A percentile compares a stretch with the other conserved stretches of the same genome.
Conservation (phyloP, 2,888 invertebrate genomes). For the Esperia sulphurella region DNA sequence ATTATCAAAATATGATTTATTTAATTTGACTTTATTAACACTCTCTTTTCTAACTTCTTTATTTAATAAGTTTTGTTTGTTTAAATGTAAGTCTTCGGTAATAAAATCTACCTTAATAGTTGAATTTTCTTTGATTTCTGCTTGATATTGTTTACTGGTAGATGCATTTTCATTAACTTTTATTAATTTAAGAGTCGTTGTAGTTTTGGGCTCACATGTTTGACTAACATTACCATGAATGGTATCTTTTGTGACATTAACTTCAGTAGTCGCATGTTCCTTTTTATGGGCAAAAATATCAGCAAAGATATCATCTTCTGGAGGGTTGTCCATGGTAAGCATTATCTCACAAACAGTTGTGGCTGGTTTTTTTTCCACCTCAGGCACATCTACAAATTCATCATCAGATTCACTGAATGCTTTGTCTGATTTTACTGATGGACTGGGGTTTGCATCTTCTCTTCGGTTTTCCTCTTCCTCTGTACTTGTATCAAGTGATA, state of each 20-base stretch:
- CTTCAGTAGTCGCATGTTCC: not conserved
- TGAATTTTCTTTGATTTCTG: too few species aligned
- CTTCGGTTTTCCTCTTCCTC: constrained; percentile 24
- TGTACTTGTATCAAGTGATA: constrained; percentile 44
- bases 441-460: not conserved
- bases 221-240: too few species aligned
- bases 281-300: constrained; percentile 78
- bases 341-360: constrained; percentile 70
- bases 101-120: too few species aligned
- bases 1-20: not conserved
- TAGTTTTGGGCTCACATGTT: too few species aligned
- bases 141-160: too few species aligned
- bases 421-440: not conserved
- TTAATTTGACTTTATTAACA: not conserved
- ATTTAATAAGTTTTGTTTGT: too few species aligned
- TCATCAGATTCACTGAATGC: constrained; percentile 35
- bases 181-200: too few species aligned
- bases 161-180: too few species aligned
- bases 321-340: constrained; percentile 48
- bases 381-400: constrained; percentile 76
- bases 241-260: too few species aligned
- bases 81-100: too few species aligned
- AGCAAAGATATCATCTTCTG: constrained; percentile 84
- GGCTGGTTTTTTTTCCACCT: constrained; percentile 39
- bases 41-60: not conserved